Conservation (phyloP, 2,888 invertebrate genomes). For the Fragum fragum region DNA sequence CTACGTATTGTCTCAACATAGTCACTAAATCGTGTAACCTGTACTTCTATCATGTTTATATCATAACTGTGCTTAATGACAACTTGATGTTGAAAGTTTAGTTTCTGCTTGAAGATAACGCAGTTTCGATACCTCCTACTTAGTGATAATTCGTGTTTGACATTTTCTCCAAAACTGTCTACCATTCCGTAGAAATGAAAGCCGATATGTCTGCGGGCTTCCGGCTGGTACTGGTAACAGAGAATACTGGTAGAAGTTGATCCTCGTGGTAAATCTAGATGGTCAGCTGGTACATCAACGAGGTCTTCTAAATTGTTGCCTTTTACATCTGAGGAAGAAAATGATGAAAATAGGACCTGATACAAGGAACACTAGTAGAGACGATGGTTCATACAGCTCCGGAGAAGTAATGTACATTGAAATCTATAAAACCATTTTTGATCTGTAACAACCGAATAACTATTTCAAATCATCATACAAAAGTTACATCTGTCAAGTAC, state of each 20-base stretch:
- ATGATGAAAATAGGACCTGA: too few relatives aligned
- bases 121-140: slow-evolving; percentile 13
- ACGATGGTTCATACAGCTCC: too few relatives aligned
- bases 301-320: slow-evolving; percentile 45
- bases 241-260: slow-evolving; percentile 38
- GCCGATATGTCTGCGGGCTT: slow-evolving; percentile 18
- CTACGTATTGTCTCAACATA: slow-evolving; percentile 18
- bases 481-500: too few relatives aligned
- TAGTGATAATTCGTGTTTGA: not conserved
- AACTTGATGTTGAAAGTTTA: slow-evolving; percentile 13
- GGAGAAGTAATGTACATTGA: too few relatives aligned
- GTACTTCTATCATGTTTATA: slow-evolving; percentile 39
- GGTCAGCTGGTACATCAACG: not conserved
- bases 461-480: too few relatives aligned
- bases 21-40: slow-evolving; percentile 34
- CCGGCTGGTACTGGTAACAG: slow-evolving; percentile 41
- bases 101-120: slow-evolving; percentile 19
- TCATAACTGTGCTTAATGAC: slow-evolving; percentile 14
- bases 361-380: too few relatives aligned
- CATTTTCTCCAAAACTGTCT: slow-evolving; percentile 3
- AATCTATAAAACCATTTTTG: too few relatives aligned
- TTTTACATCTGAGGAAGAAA: slow-evolving; percentile 49
- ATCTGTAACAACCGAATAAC: too few relatives aligned
- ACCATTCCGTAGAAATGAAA: slow-evolving; percentile 55
- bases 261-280: slow-evolving; percentile 14